Percentiles rank a stretch among this genome's conserved stretches.
Conservation (phyloP, 2,888 invertebrate species). For the Choreutis nemorana region DNA sequence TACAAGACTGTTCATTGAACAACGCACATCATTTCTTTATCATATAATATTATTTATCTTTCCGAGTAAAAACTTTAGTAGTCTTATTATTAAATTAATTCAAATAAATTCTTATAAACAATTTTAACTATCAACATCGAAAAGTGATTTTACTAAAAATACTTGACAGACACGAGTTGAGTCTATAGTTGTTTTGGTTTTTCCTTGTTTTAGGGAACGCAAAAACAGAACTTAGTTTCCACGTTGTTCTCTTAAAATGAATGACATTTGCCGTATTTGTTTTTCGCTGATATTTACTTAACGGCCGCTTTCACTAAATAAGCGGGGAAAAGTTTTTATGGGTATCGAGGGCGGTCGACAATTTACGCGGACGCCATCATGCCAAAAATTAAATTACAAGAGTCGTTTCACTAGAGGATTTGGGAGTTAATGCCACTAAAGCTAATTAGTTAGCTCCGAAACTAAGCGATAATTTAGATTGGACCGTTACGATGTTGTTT, state of each 20-base stretch:
- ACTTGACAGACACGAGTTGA: no score
- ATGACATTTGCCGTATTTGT: not conserved
- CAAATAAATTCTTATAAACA: no score
- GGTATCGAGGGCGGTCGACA: conserved; percentile 14
- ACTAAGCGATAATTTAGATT: conserved; percentile 47
- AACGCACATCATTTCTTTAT: no score
- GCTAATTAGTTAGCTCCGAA: conserved; percentile 44
- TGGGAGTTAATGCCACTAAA: conserved; percentile 36
- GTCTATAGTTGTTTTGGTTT: no score
- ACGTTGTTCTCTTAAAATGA: not conserved
- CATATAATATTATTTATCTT: no score
- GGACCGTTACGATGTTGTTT: conserved; percentile 17
- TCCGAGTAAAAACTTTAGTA: no score
- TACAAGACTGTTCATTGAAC: no score
- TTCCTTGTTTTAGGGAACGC: no score
- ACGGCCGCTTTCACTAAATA: not conserved
- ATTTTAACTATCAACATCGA: no score
- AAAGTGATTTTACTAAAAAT: no score
- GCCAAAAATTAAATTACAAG: conserved; percentile 42
- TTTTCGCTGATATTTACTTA: not conserved
- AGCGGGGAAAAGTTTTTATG: not conserved
- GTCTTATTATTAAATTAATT: no score
- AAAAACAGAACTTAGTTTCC: not conserved
- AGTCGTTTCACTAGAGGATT: conserved; percentile 22
- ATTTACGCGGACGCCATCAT: conserved; percentile 24